Evolutionary conservation across 2,113 vertebrate species (phyloP), one percentile per base, ranked within the genome.

Genomic region (Microtus pennsylvanicus): DNA sequence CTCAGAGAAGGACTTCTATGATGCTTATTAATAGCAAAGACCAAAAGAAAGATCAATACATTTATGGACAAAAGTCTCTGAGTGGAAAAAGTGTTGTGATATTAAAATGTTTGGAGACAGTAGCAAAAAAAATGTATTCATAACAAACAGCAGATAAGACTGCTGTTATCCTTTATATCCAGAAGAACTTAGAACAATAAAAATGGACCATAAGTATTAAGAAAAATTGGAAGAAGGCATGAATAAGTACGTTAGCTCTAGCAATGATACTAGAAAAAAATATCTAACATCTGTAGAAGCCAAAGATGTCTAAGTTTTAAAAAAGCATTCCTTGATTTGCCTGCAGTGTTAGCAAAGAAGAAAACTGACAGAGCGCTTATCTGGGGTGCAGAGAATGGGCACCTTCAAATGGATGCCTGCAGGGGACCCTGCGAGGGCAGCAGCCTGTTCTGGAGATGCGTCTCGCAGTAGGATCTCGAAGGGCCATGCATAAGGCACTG

Each of bases 291-390:
- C 7, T 6, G 28, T 5, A 35, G 90, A 30, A 67, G 14, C 7
- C 7, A 47, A 6, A 42, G 45, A 1, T 0, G 26, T 0, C 4
- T 1, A 3, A 8, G 21, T 76, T 19, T 33, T 8, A 28, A 13
- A 21, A 1, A 14, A 55, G 17, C 55, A 33, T 30, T 61, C 24
- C 10, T 52, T 45, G 42, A 28, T 24, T 14, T 67, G 55, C 47
- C 52, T 69, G 5, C 3, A 0, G 4, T 16, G 65, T 0, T 11
- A 58, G 42, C 70, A 50, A 82, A 47, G 76, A 63, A 26, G 22
- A 70, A n/a, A 26, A 19, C 6, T 0, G 28, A 6, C 0, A n/a
- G 55, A 7, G 26, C 0, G 2, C 9, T 35, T 3, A 3, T 42
- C 21, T n/a, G 45, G 72, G 35, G 61, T 42, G 2, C 65, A 35